phyloP scores from a whole-genome alignment of 1,140 invertebrate genomes.

The Caenorhabditis remanei region DNA sequence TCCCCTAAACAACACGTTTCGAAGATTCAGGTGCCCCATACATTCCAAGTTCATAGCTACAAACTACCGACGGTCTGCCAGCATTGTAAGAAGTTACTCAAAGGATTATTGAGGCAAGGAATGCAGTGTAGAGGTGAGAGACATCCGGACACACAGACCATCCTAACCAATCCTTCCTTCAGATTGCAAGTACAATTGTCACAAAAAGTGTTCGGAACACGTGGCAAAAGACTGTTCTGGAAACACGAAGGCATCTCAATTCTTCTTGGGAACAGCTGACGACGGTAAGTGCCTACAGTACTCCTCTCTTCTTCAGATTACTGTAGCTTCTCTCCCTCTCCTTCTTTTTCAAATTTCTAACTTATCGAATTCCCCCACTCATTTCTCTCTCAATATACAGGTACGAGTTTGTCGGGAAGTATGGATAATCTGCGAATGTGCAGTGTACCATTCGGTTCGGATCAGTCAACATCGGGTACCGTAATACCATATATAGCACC shows the following conservation, averaged over 20 bases:
- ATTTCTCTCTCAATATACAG: background rate
- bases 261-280: conserved; percentile 68
- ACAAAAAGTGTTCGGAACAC: conserved; percentile 94
- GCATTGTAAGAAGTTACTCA: conserved; percentile 92
- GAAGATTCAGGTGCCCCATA: conserved; percentile 72
- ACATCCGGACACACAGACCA: background rate
- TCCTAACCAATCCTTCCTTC: conserved; percentile 9
- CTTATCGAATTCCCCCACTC: conserved; percentile 48
- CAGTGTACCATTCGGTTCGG: conserved; percentile 73
- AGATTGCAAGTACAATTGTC: conserved; percentile 97
- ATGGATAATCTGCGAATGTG: conserved; percentile 74
- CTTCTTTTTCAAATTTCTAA: background rate
- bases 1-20: background rate
- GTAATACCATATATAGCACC: conserved; percentile 26
- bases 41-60: conserved; percentile 83
- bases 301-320: background rate
- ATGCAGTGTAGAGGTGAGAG: conserved; percentile 89
- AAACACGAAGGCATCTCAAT: conserved; percentile 80
- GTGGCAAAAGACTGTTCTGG: conserved; percentile 96
- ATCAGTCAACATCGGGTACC: conserved; percentile 66
- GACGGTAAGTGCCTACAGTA: conserved; percentile 69
- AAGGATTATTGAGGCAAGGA: conserved; percentile 95
- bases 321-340: background rate
- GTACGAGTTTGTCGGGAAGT: conserved; percentile 68
- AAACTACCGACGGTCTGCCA: conserved; percentile 95